phyloP scores from a whole-genome alignment of 1,140 invertebrate species.

The Lepidurus packardi region DNA sequence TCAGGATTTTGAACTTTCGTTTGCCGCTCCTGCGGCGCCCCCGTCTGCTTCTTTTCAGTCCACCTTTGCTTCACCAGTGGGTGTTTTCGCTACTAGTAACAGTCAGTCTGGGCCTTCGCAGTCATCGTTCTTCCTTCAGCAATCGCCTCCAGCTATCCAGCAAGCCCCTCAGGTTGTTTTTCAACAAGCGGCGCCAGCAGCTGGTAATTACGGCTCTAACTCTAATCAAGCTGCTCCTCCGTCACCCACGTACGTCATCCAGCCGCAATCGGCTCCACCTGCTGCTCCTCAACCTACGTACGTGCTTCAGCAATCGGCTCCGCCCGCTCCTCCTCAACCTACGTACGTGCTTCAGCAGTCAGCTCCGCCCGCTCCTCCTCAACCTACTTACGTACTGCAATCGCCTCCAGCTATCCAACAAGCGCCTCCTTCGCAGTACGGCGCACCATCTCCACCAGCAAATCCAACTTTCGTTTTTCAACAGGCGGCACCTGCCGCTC shows the following conservation, averaged over 20 bases:
- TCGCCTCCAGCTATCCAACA: conserved; percentile 17
- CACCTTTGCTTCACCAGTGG: neutral
- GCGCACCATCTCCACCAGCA: neutral
- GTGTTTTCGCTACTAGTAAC: too few species aligned
- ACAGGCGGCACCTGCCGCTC: neutral
- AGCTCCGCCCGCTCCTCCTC: conserved; percentile 18
- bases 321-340: conserved; percentile 6
- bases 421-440: neutral
- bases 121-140: conserved; percentile 17
- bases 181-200: conserved; percentile 19
- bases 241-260: neutral
- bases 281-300: neutral
- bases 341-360: neutral
- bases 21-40: neutral
- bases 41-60: neutral
- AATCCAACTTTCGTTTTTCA: neutral
- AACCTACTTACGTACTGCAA: neutral
- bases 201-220: neutral
- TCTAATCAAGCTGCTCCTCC: neutral
- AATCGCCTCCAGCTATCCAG: neutral
- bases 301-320: neutral
- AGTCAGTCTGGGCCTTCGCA: neutral
- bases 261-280: neutral
- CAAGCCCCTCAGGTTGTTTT: neutral
- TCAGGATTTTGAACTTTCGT: conserved; percentile 2